Evolutionary conservation across 1,140 invertebrate species (phyloP).

Genomic region (Triops longicaudatus): DNA sequence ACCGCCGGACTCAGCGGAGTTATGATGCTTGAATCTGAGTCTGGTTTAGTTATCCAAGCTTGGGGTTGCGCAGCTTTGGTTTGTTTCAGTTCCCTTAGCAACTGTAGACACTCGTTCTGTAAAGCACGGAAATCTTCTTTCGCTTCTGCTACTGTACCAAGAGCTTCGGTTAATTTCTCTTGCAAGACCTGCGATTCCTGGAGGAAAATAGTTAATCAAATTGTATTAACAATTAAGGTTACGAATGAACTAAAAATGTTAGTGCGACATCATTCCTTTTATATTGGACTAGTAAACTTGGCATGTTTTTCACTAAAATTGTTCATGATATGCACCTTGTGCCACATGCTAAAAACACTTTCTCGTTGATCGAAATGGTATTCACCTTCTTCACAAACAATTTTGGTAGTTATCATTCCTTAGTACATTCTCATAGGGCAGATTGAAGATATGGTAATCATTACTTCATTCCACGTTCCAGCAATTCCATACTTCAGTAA

Average conservation of each 20-base stretch:
- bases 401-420: neutral
- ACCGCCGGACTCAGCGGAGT: slow-evolving; percentile 14
- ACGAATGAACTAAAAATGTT: neutral
- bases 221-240: neutral
- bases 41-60: slow-evolving; percentile 2
- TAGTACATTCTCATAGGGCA: neutral
- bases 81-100: slow-evolving; percentile 20
- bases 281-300: neutral
- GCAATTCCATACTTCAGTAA: neutral
- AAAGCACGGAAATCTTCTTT: slow-evolving; percentile 25
- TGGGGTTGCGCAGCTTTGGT: slow-evolving; percentile 1
- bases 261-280: slow-evolving; percentile 4
- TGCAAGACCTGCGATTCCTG: slow-evolving; percentile 25
- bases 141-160: slow-evolving; percentile 19
- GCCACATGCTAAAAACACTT: neutral
- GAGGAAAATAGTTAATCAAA: neutral
- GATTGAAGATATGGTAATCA: neutral
- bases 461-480: neutral
- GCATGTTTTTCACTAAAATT: neutral
- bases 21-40: slow-evolving; percentile 12
- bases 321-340: neutral
- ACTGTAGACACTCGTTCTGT: slow-evolving; percentile 22
- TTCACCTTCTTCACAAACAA: neutral
- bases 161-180: slow-evolving; percentile 24
- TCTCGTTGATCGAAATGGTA: neutral